Evolutionary conservation across 2,113 vertebrate genomes (phyloP), one percentile per base, ranked within the genome.

Genomic region (Xyrauchen texanus): DNA sequence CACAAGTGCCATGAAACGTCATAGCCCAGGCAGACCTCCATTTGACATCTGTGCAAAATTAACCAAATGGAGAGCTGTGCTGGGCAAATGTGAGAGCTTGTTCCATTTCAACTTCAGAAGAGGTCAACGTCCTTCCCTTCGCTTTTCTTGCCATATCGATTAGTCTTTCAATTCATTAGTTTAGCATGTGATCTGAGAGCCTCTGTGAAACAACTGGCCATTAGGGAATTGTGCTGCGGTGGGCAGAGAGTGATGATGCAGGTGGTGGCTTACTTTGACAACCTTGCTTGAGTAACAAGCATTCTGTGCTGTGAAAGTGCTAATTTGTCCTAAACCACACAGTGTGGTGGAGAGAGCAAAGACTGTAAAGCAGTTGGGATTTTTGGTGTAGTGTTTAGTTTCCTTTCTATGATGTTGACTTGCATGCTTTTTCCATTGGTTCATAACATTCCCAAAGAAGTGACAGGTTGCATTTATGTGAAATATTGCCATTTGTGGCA

Each of bases 151-250:
- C 90, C 83, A 84, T 90, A 92, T 91, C 84, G 88, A 92, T 92
- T 92, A 89, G 90, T 92, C 90, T 92, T 91, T 91, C 91, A 91
- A 91, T 92, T 93, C 90, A 91, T 93, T 93, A 90, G 87, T 88
- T 89, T 89, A 89, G 88, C 75, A 88, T 92, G 90, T 91, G 88
- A 92, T 93, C 90, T 83, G 90, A 91, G 90, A 88, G 88, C 87
- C 87, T 90, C 88, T 82, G 86, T 90, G 87, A 91, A 91, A 92
- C 86, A 90, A 84, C 84, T 80, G 87, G 88, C 89, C 90, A 86
- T 87, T 85, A 87, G 90, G 88, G 88, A 91, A 91, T 91, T 88
- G 88, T 82, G 75, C 74, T 61, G 81, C 82, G 82, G 81, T 85
- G 76, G 85, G 68, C 83, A 78, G 84, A 82, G 87, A 83, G 76